A percentile compares a stretch with the other conserved stretches of the same genome.
phyloP scores from a whole-genome alignment of 2,797 vertebrate genomes.

The Gallinago nigripennis region DNA sequence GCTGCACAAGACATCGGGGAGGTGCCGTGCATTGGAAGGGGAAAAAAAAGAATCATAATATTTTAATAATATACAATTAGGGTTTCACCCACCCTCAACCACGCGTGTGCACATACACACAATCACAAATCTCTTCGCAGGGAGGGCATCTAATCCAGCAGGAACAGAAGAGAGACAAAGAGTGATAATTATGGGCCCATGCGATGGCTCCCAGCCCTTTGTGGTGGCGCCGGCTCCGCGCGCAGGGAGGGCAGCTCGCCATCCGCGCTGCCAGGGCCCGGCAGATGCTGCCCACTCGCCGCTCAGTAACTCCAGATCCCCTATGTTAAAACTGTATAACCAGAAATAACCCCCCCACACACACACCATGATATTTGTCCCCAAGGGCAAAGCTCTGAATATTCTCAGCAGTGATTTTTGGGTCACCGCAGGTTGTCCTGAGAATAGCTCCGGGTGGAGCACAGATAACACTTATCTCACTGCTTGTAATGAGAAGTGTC shows the following conservation, averaged over 20 bases:
- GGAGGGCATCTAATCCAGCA: not conserved
- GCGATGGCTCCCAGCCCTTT: slow-evolving; percentile 7
- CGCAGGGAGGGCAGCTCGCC: not conserved
- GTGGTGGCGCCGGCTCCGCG: not conserved
- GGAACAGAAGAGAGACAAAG: slow-evolving; percentile 19
- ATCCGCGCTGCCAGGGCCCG: not conserved
- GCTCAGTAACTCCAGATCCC: not conserved
- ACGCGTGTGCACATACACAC: not conserved
- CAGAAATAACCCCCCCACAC: not conserved
- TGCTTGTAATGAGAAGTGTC: accelerated
- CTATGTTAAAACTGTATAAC: accelerated
- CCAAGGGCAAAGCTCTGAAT: not conserved
- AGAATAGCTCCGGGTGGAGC: not conserved
- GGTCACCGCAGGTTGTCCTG: not conserved
- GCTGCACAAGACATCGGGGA: slow-evolving; percentile 51
- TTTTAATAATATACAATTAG: slow-evolving; percentile 72
- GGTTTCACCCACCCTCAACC: not conserved
- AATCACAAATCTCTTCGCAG: not conserved
- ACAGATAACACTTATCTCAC: accelerated
- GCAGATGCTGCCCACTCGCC: not conserved
- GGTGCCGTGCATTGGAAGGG: not conserved
- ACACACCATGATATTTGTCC: accelerated
- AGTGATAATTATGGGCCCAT: not conserved
- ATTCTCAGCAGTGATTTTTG: not conserved
- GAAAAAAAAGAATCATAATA: slow-evolving; percentile 47